Evolutionary conservation across 2,888 invertebrate genomes (phyloP).

Genomic region (Carterocephalus palaemon): DNA sequence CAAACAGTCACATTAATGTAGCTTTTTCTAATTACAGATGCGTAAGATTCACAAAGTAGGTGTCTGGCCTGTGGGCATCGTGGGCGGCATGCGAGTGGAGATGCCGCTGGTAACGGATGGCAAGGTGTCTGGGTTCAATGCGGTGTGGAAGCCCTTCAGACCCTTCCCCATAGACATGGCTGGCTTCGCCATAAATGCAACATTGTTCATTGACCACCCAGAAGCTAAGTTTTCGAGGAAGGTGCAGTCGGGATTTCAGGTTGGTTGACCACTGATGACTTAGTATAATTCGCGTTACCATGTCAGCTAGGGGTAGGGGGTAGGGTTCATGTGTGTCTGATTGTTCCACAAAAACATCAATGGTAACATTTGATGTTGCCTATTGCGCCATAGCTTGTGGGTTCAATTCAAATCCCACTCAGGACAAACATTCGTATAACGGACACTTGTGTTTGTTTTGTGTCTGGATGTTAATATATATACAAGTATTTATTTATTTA

Average conservation of each 20-base stretch:
- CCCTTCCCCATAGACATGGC: conserved; percentile 99
- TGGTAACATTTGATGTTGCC: no score
- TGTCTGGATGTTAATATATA: no score
- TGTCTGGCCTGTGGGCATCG: conserved; percentile 97
- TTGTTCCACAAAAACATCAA: no score
- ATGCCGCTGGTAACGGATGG: conserved; percentile 86
- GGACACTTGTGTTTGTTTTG: no score
- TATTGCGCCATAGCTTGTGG: no score
- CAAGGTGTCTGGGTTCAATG: conserved; percentile 78
- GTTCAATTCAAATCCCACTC: no score
- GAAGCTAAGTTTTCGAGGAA: conserved; percentile 89
- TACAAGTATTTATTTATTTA: no score
- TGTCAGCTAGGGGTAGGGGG: no score
- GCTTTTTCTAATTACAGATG: conserved; percentile 89
- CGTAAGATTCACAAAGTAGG: conserved; percentile 89
- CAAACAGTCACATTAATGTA: no score
- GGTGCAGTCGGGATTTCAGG: conserved; percentile 91
- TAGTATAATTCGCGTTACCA: no score
- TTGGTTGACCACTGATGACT: conserved; percentile 40
- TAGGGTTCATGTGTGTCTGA: no score
- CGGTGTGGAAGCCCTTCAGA: conserved; percentile 93
- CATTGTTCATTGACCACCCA: conserved; percentile 83
- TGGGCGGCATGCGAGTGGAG: conserved; percentile 96
- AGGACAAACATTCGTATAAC: no score
- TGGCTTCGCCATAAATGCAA: conserved; percentile 92